These are phyloP conservation scores for Acanthiza pusilla DNA, from an alignment of 2,797 vertebrate genomes.

Conservation along the genomic window DNA sequence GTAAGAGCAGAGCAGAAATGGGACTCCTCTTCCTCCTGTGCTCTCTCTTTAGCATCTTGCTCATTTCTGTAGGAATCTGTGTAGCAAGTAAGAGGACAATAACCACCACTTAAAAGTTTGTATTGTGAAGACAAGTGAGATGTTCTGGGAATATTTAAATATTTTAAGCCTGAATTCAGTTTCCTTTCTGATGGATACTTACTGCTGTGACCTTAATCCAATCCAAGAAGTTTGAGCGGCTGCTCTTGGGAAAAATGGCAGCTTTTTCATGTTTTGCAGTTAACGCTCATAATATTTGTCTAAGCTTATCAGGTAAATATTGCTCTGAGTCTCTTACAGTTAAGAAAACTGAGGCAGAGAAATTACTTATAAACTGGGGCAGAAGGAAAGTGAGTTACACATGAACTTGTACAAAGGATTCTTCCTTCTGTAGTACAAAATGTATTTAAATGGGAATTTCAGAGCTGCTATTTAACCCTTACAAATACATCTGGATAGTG, in stretches of 20 bases:
- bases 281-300: neutral
- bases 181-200: neutral
- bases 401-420: neutral
- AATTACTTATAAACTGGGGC: neutral
- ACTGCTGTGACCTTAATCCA: conserved; percentile 19
- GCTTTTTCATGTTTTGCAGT: neutral
- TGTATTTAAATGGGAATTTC: neutral
- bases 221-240: neutral
- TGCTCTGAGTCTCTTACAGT: neutral
- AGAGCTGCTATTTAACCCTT: neutral
- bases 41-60: neutral
- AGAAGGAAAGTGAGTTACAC: neutral
- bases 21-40: neutral
- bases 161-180: neutral
- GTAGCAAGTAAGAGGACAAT: neutral
- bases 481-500: neutral
- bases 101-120: neutral
- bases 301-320: neutral
- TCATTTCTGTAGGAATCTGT: neutral
- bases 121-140: neutral
- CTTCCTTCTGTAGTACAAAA: neutral
- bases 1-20: neutral
- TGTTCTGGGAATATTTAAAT: neutral
- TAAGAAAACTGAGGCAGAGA: neutral
- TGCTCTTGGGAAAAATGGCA: conserved; percentile 13